phyloP scores from a whole-genome alignment of 2,888 invertebrate species.

The Oithona nana region DNA sequence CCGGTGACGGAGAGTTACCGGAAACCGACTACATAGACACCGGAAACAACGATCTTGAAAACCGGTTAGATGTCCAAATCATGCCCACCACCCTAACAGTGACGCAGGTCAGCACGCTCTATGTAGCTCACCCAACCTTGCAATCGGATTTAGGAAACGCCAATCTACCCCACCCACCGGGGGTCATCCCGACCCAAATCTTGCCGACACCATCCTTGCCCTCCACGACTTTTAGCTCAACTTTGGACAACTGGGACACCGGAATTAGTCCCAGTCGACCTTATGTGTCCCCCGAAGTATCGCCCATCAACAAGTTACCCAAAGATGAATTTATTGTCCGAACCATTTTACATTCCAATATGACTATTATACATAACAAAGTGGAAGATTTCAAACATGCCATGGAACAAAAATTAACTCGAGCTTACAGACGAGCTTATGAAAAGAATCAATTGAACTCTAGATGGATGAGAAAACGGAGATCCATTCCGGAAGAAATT shows the following conservation, averaged over 20 bases:
- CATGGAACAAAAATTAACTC: conserved; percentile 6
- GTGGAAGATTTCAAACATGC: conserved; percentile 1
- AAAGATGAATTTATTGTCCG: conserved; percentile 2
- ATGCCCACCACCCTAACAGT: background rate
- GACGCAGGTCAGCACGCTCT: background rate
- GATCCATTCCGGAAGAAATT: too few species aligned
- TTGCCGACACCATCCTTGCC: background rate
- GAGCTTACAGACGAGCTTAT: conserved; percentile 4
- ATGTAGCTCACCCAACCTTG: background rate
- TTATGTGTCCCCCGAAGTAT: background rate
- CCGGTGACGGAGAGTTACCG: background rate
- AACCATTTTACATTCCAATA: background rate
- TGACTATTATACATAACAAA: conserved; percentile 5
- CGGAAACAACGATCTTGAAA: background rate
- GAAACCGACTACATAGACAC: background rate
- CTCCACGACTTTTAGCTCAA: too few species aligned
- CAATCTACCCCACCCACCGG: background rate
- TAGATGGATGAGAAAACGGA: too few species aligned
- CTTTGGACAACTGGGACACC: too few species aligned
- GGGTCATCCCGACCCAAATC: background rate
- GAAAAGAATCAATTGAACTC: background rate
- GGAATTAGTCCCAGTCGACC: too few species aligned
- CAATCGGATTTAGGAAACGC: too few species aligned
- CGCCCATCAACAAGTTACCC: background rate
- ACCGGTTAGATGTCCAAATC: background rate